These are phyloP conservation scores for Bursaphelenchus mucronatus DNA, from an alignment of 1,140 invertebrate genomes.

Conservation along the genomic window DNA sequence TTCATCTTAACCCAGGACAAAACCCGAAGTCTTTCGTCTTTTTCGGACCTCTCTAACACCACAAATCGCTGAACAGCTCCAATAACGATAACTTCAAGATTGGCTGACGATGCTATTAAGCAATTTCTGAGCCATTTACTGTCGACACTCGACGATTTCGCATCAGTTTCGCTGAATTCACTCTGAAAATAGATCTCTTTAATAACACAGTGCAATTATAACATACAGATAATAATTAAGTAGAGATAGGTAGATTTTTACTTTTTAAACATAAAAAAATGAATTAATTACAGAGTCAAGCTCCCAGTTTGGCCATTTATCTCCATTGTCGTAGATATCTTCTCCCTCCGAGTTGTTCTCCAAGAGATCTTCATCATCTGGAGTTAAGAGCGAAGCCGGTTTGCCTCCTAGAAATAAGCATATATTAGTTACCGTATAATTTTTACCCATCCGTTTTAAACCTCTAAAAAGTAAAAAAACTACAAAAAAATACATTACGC, in stretches of 20 bases:
- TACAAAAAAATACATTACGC: too few species aligned
- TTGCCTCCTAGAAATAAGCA: too few species aligned
- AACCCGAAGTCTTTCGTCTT: not conserved
- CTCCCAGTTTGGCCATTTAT: not conserved
- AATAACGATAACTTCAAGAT: conserved; percentile 5
- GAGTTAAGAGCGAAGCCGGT: too few species aligned
- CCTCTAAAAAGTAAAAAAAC: too few species aligned
- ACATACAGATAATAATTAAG: not conserved
- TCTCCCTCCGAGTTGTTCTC: conserved; percentile 4
- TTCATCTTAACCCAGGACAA: not conserved
- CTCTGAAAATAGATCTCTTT: too few species aligned
- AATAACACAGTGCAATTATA: not conserved
- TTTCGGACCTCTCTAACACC: conserved; percentile 12
- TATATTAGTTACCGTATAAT: too few species aligned
- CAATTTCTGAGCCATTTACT: conserved; percentile 7
- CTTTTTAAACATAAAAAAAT: conserved; percentile 3
- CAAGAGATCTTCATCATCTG: not conserved
- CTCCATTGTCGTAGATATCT: not conserved
- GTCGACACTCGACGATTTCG: not conserved
- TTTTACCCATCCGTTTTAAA: too few species aligned
- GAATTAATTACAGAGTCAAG: not conserved
- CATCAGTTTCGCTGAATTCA: too few species aligned
- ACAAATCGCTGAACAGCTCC: conserved; percentile 8
- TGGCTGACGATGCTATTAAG: not conserved
- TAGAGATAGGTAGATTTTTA: not conserved